Evolutionary conservation across 92 coral and sea anemone species (phyloP), one percentile per base, ranked within the genome.

Genomic region (Phymanthus crucifer): DNA sequence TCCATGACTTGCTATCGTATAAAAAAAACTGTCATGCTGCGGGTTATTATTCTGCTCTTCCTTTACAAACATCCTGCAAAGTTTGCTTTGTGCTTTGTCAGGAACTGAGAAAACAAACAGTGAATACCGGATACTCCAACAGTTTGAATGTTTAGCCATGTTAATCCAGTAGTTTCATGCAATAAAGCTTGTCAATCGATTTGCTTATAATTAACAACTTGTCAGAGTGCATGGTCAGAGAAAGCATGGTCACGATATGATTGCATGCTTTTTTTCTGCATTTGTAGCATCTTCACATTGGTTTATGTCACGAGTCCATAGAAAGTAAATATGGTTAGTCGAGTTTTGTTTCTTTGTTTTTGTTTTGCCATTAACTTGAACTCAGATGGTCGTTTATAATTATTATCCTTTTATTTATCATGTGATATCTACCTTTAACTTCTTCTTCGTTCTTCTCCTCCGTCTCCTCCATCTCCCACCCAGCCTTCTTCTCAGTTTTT

Each of bases 1-100:
- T 61, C 29, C 68, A 17, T 61, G 68, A 27, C 32, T 61, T 27
- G 68, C 29, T 61, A 61, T 61, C 68, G 36, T n/a, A 61, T 61
- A n/a, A n/a, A 61, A 61, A 27, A 61, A 61, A 27, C 16, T 61
- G 34, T 11, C 68, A 33, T 1, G 13, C 68, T 61, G 68, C 4
- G 68, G 26, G 0, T 18, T 12, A 61, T 61, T 61, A 27, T 61
- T 27, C 68, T 12, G 17, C 12, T 24, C 29, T 61, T 17, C 34
- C 34, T 27, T 7, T 61, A 7, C 29, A 33, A 13, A 27, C 26
- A 10, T 61, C 68, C 26, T 61, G 10, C 14, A 7, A 61, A 61
- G 29, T 61, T 34, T 24, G 34, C 35, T 61, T 27, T 61, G 34
- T 24, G 34, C 35, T 61, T 27, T 61, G 34, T 61, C 68, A 61